phyloP scores from a whole-genome alignment of 2,888 invertebrate genomes.

The Pteria penguin region DNA sequence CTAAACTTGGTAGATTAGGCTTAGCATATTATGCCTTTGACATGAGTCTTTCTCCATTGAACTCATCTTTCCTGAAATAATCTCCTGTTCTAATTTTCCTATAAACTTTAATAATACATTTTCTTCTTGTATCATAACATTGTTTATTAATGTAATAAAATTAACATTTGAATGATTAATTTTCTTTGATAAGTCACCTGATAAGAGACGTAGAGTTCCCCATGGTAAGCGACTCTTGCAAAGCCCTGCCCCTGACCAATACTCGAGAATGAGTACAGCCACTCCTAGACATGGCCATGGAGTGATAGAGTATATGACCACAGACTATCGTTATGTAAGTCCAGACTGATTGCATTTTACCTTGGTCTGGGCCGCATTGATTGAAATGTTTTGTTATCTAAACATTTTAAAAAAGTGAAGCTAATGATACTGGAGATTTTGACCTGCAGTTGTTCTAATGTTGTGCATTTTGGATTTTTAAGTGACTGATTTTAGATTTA shows the following conservation, averaged over 20 bases:
- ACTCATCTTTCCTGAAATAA: not conserved
- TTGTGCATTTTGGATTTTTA: too few species aligned
- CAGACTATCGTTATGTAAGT: not conserved
- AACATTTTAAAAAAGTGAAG: too few species aligned
- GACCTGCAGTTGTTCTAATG: too few species aligned
- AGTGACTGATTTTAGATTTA: too few species aligned
- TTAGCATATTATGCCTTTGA: too few species aligned
- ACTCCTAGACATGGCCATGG: not conserved
- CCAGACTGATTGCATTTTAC: not conserved
- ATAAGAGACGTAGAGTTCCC: not conserved
- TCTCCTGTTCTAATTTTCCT: not conserved
- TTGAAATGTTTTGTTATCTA: too few species aligned
- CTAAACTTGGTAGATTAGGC: too few species aligned
- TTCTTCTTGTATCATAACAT: not conserved
- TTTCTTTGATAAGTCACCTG: not conserved
- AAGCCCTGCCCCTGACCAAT: not conserved
- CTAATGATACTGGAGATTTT: too few species aligned
- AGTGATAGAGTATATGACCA: not conserved
- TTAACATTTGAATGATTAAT: too few species aligned
- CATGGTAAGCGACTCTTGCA: not conserved
- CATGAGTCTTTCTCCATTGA: too few species aligned
- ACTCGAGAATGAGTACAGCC: not conserved
- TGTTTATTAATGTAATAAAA: not conserved
- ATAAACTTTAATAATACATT: not conserved
- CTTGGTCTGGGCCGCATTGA: not conserved